These are phyloP conservation scores for Lepilemur septentrionalis DNA, from an alignment of 2,797 vertebrate genomes.

Conservation along the genomic window DNA sequence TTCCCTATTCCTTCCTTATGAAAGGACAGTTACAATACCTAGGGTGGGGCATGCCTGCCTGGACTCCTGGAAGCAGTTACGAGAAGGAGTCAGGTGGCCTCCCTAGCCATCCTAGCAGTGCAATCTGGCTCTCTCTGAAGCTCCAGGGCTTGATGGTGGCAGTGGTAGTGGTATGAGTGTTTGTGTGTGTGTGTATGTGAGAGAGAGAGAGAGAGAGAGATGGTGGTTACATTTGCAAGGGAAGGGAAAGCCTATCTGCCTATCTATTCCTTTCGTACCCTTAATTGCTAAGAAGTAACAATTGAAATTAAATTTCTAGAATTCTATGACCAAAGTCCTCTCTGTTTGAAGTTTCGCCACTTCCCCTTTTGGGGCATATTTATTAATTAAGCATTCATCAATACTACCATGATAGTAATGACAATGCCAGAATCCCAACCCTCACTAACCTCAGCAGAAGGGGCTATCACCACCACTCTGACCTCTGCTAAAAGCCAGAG, in stretches of 20 bases:
- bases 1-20: background rate
- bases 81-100: background rate
- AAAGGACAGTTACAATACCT: background rate
- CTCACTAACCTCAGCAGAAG: background rate
- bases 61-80: background rate
- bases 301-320: background rate
- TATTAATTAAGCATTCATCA: background rate
- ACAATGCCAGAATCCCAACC: background rate
- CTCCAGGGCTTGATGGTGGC: background rate
- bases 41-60: background rate
- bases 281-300: background rate
- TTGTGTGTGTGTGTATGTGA: background rate
- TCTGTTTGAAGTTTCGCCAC: background rate
- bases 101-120: background rate
- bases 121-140: background rate
- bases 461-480: background rate
- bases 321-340: background rate
- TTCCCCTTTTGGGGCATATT: background rate
- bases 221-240: background rate
- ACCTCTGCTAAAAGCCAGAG: background rate
- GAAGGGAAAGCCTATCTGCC: background rate
- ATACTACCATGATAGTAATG: too few relatives aligned
- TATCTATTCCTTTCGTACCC: background rate
- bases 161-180: background rate
- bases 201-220: too few relatives aligned